Evolutionary conservation across 2,797 vertebrate genomes (phyloP), one percentile per base, ranked within the genome.

Genomic region (Margarornis squamiger): DNA sequence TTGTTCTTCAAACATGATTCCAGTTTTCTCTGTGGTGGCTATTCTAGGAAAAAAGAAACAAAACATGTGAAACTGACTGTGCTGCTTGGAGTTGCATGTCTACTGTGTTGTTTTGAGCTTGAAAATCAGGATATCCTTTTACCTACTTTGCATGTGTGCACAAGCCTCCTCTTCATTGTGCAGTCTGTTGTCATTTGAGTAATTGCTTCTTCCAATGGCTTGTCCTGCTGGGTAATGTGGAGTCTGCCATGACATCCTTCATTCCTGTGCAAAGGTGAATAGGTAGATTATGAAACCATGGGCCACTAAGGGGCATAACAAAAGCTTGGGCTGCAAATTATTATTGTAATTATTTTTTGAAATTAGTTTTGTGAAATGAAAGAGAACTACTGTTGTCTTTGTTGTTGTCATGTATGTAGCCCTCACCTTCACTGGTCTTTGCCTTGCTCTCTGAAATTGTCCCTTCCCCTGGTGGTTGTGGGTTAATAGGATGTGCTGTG

Each of bases 401-500:
- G 6, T 58, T 51, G 22, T n/a, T 57, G 32, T 61, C 12, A n/a
- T n/a, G 5, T 12, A 2, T 11, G 4, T 38, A 86, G 32, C 21
- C 30, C 10, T 59, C 20, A 7, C 20, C 45, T 63, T 73, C 12
- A 6, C 4, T n/a, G 9, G 14, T 45, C 36, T 72, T 72, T 72
- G 23, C 10, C 21, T 16, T 38, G 20, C 14, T 43, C 41, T 65
- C 52, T 52, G 48, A 43, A 41, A 38, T 38, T 54, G 19, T 10
- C 34, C 34, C 32, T 66, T 45, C n/a, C 19, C 23, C 23, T 26
- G 49, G 32, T 45, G 41, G 14, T 4, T 26, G 32, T 49, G 45
- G 39, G 22, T 62, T 27, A 21, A 4, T 34, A 19, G 30, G 6
- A 66, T 51, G 7, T 9, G 16, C 38, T 1, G 1, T 1, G 1